Base-by-base conservation (phyloP, 2,888 invertebrate species). In the Smittia sp. region DNA sequence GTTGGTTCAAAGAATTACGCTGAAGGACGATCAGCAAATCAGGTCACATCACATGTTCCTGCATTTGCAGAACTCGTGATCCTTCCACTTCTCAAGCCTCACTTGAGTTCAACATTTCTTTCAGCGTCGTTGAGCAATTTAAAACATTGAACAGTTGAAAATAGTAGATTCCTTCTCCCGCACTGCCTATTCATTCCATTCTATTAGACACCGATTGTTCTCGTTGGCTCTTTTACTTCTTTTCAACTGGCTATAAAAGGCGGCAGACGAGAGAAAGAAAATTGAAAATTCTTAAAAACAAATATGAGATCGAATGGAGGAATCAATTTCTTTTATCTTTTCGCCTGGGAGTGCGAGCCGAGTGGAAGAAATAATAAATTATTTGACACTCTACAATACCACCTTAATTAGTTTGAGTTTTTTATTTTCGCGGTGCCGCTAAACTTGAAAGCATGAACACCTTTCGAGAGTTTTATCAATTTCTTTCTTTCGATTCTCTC, bases 341-440 rank as follows among this genome's bases (percentile, higher is more conserved):
- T 63, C 6, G 63, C 24, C 25, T 27, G 13, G 6, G 25, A n/a
- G 24, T 27, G 24, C n/a, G 20, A 27, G 1, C 27, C n/a, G 9
- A 63, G 63, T 22, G 54, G 38, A 72, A 54, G 27, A 54, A 24
- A 73, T 73, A 73, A 73, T 73, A 73, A 73, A 73, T 73, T 73
- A 73, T 73, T 73, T 73, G 73, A 73, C 73, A 73, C 73, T 65
- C 62, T 63, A 73, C 73, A 73, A 73, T 73, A 73, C 73, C 25
- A 22, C 73, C 73, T 73, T 73, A 73, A 73, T 73, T 73, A 73
- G 65, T 72, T 72, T 38, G 18, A 38, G 18, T 22, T 70, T 27
- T 68, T 72, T n/a, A n/a, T 70, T 54, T 62, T 32, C n/a, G 58
- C 72, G 72, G 22, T 22, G 18, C 58, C 46, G 46, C 46, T 32